phyloP scores from a whole-genome alignment of 2,888 invertebrate genomes.

The Dasypolia templi region DNA sequence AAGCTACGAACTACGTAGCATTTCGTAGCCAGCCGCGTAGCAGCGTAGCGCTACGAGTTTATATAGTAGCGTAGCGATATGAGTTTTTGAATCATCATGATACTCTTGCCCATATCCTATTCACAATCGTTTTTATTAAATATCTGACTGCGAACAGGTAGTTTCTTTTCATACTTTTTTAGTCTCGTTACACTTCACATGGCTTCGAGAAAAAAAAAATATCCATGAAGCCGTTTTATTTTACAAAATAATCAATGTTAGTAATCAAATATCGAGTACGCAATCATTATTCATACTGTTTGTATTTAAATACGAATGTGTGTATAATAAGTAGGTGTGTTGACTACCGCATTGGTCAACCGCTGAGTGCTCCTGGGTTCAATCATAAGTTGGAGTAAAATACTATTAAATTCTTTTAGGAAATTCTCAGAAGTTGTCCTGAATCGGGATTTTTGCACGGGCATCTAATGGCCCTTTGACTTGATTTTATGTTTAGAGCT shows the following conservation, averaged over 20 bases:
- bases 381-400: background rate
- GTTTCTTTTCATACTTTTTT: background rate
- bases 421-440: background rate
- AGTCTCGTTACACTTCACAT: background rate
- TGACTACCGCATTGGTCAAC: background rate
- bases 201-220: background rate
- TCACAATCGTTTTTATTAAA: background rate
- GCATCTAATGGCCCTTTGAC: background rate
- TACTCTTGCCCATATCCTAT: background rate
- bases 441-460: no score
- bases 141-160: no score
- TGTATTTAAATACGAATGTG: no score
- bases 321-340: background rate
- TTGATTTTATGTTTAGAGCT: background rate
- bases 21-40: constrained; percentile 39
- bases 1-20: constrained; percentile 50
- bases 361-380: background rate
- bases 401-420: background rate
- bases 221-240: background rate
- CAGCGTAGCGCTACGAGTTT: constrained; percentile 37
- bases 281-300: constrained; percentile 7
- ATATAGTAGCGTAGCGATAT: constrained; percentile 38
- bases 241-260: background rate
- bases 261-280: background rate
- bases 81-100: background rate